Percentiles rank a stretch among this genome's conserved stretches.
Evolutionary conservation across 2,797 vertebrate species (phyloP).

Genomic region (Myotis vivesi): DNA sequence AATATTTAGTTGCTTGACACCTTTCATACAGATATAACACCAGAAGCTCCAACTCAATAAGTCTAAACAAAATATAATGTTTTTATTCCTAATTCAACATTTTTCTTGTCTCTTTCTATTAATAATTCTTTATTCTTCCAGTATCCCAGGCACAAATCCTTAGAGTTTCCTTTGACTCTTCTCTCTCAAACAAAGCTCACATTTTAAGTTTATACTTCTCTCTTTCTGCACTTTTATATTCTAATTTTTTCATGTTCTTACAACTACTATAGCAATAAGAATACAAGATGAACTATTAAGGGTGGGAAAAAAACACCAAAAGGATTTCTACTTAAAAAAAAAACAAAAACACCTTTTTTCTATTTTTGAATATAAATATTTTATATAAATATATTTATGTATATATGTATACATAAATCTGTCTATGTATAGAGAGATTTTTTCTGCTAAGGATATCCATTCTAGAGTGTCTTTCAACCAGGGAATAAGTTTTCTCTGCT

Average conservation of each 20-base stretch:
- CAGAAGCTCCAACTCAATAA: neutral
- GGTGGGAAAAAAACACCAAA: neutral
- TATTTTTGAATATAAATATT: neutral
- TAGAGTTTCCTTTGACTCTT: neutral
- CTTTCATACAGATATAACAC: neutral
- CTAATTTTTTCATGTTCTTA: slow-evolving; percentile 37
- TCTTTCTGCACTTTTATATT: neutral
- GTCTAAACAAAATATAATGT: neutral
- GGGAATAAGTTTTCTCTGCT: neutral
- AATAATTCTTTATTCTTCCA: neutral
- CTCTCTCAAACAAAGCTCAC: slow-evolving; percentile 2
- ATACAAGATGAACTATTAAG: neutral
- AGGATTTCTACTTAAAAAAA: neutral
- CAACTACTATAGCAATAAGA: neutral
- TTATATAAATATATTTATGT: neutral
- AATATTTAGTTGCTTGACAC: neutral
- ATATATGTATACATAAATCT: neutral
- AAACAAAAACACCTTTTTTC: neutral
- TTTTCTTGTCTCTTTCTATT: neutral
- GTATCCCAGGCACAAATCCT: neutral
- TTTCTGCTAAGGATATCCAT: neutral
- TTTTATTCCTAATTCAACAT: neutral
- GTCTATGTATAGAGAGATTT: neutral
- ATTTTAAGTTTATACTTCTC: slow-evolving; percentile 8
- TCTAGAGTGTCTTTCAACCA: neutral